Base-by-base conservation (phyloP, 2,888 invertebrate genomes). In the Venusia cambrica region DNA sequence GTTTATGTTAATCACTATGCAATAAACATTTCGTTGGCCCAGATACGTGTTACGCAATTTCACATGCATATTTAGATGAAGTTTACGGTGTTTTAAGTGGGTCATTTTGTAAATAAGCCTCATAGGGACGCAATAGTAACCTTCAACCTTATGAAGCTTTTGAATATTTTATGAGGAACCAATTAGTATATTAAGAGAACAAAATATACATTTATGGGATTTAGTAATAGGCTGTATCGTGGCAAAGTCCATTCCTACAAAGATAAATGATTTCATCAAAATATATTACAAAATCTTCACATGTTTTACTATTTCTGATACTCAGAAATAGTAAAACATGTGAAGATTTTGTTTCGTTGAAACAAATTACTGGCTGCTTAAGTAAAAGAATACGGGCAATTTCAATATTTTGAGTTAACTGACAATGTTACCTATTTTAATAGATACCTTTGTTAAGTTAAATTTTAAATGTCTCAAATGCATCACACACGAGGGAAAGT, bases 1-100 rank as follows among this genome's bases (percentile, higher is more conserved):
- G 19, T 7, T 25, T 42, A 47, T 50, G 45, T 29, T 22, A 45
- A 45, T 43, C 5, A 32, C 20, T 38, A 33, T 43, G 43, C 36
- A 35, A 45, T 37, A 43, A 43, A 38, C 45, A 46, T 42, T 43
- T 45, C 35, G 29, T 50, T 47, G 37, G 26, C 47, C 47, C 17
- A 47, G 45, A 43, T 38, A 28, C 14, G 4, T 9, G 10, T 47
- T 45, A 33, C 38, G 32, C 43, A 45, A 47, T 29, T 17, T 32
- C n/a, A n/a, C n/a, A 30, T 35, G 38, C 25, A 36, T 24, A 31
- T 34, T 39, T 39, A 38, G 29, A 35, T 16, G 13, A 38, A 36
- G 45, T 50, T 47, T 45, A 47, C 34, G 28, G 35, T 15, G n/a
- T 5, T 32, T 6, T 27, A 38, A 29, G 29, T 50, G 14, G 47